A percentile compares a stretch with the other conserved stretches of the same genome.
Evolutionary conservation across 2,888 invertebrate genomes (phyloP).

Genomic region (Macrophya alboannulata): DNA sequence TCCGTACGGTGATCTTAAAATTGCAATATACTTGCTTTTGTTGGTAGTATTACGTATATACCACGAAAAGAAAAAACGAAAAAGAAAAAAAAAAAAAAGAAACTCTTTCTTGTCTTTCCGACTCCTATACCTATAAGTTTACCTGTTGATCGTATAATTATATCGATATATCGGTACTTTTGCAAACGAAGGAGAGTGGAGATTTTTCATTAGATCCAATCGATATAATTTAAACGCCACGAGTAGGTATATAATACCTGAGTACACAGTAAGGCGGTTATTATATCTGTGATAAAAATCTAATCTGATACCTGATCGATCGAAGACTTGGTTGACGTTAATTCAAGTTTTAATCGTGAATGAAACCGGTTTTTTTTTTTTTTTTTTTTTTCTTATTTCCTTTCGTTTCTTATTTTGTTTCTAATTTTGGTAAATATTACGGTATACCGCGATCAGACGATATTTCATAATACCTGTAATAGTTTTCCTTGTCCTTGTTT

Average conservation of each 20-base stretch:
- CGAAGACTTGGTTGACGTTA: not conserved
- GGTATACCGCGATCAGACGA: not conserved
- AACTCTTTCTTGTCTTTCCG: not conserved
- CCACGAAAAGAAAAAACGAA: not conserved
- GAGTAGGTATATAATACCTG: too few species aligned
- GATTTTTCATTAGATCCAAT: not conserved
- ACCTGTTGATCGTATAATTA: too few species aligned
- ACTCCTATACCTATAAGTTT: not conserved
- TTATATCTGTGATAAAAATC: not conserved
- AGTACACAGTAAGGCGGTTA: not conserved
- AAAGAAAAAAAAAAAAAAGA: not conserved
- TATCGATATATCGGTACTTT: not conserved
- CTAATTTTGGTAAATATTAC: too few species aligned
- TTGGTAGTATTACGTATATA: not conserved
- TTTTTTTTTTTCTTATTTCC: not conserved
- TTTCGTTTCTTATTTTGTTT: not conserved
- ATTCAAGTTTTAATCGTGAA: not conserved
- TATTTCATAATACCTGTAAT: not conserved
- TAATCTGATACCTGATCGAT: not conserved
- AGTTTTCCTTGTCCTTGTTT: not conserved
- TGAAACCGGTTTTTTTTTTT: slow-evolving; percentile 41
- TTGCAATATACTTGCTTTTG: slow-evolving; percentile 9
- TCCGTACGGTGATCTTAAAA: not conserved
- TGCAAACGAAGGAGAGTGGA: not conserved
- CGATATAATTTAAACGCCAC: not conserved